Evolutionary conservation across 2,113 vertebrate genomes (phyloP).

Genomic region (Budorcas taxicolor): DNA sequence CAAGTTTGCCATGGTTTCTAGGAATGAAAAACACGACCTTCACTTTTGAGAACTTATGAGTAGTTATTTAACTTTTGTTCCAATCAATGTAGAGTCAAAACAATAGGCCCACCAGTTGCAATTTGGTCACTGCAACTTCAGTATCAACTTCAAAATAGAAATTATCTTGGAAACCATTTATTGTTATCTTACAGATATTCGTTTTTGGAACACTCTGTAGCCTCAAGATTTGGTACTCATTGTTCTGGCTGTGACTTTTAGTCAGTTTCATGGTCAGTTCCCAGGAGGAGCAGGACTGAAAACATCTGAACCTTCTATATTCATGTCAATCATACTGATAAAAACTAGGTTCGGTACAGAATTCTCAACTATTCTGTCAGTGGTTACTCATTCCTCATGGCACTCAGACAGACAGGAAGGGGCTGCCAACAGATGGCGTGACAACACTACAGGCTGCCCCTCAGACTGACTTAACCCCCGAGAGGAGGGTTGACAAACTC

Average conservation of each 20-base stretch:
- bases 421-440: background rate
- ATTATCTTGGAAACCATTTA: background rate
- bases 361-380: background rate
- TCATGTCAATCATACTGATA: background rate
- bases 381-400: background rate
- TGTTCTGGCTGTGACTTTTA: background rate
- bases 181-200: background rate
- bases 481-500: background rate
- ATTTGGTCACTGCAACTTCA: background rate
- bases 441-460: background rate
- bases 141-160: background rate
- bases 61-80: background rate
- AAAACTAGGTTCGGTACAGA: background rate
- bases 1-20: background rate
- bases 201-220: background rate
- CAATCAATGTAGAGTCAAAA: background rate
- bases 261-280: background rate
- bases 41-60: background rate
- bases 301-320: background rate
- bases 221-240: background rate
- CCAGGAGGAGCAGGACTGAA: background rate
- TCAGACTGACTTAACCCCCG: background rate
- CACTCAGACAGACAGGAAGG: background rate
- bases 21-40: background rate
- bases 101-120: background rate